Evolutionary conservation across 2,888 invertebrate species (phyloP), one percentile per base, ranked within the genome.

Genomic region (Epirrita christyi): DNA sequence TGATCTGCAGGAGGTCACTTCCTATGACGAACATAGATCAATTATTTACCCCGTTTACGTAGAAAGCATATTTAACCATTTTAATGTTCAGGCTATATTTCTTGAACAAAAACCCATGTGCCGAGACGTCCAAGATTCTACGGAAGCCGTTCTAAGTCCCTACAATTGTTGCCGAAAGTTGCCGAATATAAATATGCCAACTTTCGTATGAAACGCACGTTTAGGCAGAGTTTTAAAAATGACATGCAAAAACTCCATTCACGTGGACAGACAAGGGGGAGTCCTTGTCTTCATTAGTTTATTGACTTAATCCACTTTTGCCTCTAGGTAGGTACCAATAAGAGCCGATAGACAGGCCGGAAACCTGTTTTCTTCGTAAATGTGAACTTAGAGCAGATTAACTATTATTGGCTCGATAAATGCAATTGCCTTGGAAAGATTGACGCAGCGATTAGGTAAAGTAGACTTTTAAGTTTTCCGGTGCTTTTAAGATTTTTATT

Each of bases 1-100:
- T 74, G 76, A 77, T 75, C 70, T 46, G 58, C 53, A 43, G 63
- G 61, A 63, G 66, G 66, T 45, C 65, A 63, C 52, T 73, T 71
- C 67, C 68, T 55, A 49, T 43, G 53, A 59, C 59, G 64, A 58
- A 53, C 34, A 8, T 52, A 34, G 21, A 58, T 28, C 48, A 29
- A 45, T 13, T 14, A 48, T 40, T 32, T 37, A 15, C 21, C 8
- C n/a, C 32, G 47, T 10, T 47, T n/a, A 51, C 47, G 38, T 15
- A 6, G 27, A 37, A 32, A 6, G 9, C 36, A n/a, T n/a, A 21
- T 21, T 21, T 4, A 21, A 21, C 21, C 4, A n/a, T n/a, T n/a
- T n/a, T n/a, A n/a, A n/a, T n/a, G n/a, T n/a, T n/a, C n/a, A n/a
- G n/a, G n/a, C n/a, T n/a, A n/a, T n/a, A n/a, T n/a, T n/a, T n/a